These are phyloP conservation scores for Peromyscus leucopus DNA, from an alignment of 2,113 vertebrate species.

Conservation along the genomic window DNA sequence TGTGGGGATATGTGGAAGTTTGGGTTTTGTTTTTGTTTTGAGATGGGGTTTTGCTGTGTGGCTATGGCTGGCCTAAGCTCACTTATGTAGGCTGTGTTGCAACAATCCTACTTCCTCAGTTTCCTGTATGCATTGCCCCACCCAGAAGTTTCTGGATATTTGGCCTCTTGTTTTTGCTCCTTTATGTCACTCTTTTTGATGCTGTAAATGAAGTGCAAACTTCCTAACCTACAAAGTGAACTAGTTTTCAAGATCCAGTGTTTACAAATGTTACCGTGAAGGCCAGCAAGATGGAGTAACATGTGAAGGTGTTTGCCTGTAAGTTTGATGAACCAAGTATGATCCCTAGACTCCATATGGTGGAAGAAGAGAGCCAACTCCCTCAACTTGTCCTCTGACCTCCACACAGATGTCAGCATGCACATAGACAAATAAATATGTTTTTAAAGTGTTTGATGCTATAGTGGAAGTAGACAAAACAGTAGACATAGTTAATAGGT, in stretches of 20 bases:
- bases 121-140: too few relatives aligned
- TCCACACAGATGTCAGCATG: neutral
- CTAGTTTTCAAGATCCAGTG: constrained; percentile 26
- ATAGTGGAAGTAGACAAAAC: constrained; percentile 9
- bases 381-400: neutral
- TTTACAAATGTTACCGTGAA: constrained; percentile 32
- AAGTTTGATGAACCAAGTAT: neutral
- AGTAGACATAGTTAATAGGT: constrained; percentile 16
- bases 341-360: neutral
- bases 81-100: neutral
- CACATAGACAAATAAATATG: neutral
- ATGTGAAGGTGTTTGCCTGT: neutral
- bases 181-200: constrained; percentile 52
- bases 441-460: neutral
- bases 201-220: constrained; percentile 23
- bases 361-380: neutral
- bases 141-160: neutral
- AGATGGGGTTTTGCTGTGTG: neutral
- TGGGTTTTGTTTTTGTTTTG: neutral
- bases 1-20: constrained; percentile 21
- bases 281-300: neutral
- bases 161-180: constrained; percentile 22
- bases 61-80: neutral
- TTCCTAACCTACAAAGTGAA: constrained; percentile 2
- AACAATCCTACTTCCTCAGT: neutral